Base-by-base conservation (phyloP, 2,113 vertebrate genomes). In the Ptychochromis oligacanthus region DNA sequence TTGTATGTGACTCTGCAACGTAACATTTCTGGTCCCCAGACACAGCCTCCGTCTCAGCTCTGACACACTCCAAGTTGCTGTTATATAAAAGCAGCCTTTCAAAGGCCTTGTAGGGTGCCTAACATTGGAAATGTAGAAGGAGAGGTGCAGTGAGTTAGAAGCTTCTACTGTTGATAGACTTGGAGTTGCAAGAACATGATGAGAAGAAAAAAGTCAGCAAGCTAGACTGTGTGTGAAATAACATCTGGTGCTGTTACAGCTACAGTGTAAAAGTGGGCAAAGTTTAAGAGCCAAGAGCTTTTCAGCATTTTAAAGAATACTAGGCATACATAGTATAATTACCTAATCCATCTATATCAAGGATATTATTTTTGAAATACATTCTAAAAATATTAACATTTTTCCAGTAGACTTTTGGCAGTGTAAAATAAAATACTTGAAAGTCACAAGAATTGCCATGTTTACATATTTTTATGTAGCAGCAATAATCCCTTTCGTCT, bases 61-160 rank as follows among this genome's bases (percentile, higher is more conserved):
- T 82, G 89, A 87, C 88, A 91, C 90, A 84, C 86, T 89, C 79
- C 34, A 52, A 89, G 72, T 87, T 82, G 38, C 54, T 62, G 79
- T 92, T 93, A 90, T 70, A 80, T 81, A 91, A 92, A 77, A 82
- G 55, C 59, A 87, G 82, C 22, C 54, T 74, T 85, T 79, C 57
- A 87, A 24, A 82, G 28, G 46, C 79, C 85, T 85, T 76, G 84
- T 46, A 83, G 79, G 82, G 46, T 81, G 57, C 38, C 59, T 76
- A 62, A 43, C 55, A 58, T 54, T 82, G 59, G 26, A 78, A 80
- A 65, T 58, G 28, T 20, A 83, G 62, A 77, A 36, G 70, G 46
- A 81, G 80, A 70, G 76, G 59, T 80, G 70, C 3, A 49, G 75
- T 36, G 54, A 82, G 76, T 79, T 49, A 2, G 75, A 81, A 74